Base-by-base conservation (phyloP, 2,888 invertebrate genomes). In the Metacarcinus magister region DNA sequence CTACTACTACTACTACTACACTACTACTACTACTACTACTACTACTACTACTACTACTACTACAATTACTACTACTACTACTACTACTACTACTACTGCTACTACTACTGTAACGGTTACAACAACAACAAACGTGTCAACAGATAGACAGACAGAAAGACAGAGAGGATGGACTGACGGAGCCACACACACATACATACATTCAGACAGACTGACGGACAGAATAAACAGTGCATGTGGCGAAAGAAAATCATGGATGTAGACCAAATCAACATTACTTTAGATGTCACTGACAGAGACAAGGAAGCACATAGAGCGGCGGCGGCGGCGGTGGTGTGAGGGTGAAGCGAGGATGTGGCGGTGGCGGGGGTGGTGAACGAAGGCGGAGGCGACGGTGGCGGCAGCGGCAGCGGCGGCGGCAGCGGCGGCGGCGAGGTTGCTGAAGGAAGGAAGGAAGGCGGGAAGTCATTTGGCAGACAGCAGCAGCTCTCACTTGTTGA, bases 371-470 rank as follows among this genome's bases (percentile, higher is more conserved):
- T 5, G 28, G 5, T 0, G 82, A 7, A 32, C 5, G 82, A 32
- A 67, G 32, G 5, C 5, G 32, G 82, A 4, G 32, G 82, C 1
- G 32, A 32, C 1, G 75, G 28, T 7, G 75, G 28, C 4, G 82
- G 82, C 23, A 19, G n/a, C 19, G 67, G 23, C n/a, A n/a, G n/a
- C n/a, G n/a, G n/a, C 23, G 67, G n/a, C 5, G 67, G n/a, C 23
- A n/a, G 67, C 19, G n/a, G 67, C 23, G 10, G 67, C 5, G 19
- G n/a, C 19, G 67, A 67, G 67, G n/a, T 23, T 67, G 23, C n/a
- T n/a, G 67, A 67, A 82, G 82, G 82, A 82, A 32, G 82, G 82
- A 23, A 82, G 19, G 82, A 82, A 23, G 82, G 82, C 13, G 82
- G 82, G 19, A 7, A 13, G 82, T 28, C 82, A 13, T 8, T 82